Base-by-base conservation (phyloP, 2,797 vertebrate genomes). In the Takifugu rubripes region DNA sequence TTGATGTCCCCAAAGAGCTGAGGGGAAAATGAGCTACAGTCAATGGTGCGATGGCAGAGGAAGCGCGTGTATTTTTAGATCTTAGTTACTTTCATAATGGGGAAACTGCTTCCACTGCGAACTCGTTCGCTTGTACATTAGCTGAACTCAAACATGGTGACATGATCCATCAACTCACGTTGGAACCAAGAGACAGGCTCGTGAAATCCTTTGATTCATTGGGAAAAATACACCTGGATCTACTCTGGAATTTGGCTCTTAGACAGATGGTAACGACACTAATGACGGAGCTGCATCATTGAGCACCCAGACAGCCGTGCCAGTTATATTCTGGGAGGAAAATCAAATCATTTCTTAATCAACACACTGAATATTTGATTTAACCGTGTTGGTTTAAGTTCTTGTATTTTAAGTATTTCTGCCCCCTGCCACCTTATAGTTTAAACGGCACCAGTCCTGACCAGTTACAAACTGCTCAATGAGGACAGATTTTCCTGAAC, bases 281-380 rank as follows among this genome's bases (percentile, higher is more conserved):
- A 53, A 77, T 31, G 3, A 58, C 42, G 15, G 27, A 44, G 43
- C 31, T 51, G 54, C 51, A 46, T 52, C 17, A 29, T 60, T 46
- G 43, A 33, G 16, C 26, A 7, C 26, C 17, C 5, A 25, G 15
- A 21, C 21, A 48, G 44, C 10, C 43, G 8, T 49, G 61, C 24
- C 40, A 54, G 46, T 36, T 40, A 40, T 17, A 48, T 46, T 54
- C 16, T 40, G 36, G 36, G 36, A 40, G 36, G 3, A 40, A 40
- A 40, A 40, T 10, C 36, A 12, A 40, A 40, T 40, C 10, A 40
- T 3, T 29, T 5, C 27, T 29, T 29, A 29, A 29, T 29, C 27
- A 29, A 29, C 12, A 40, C 12, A 2, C 12, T 14, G 12, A 40
- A 40, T 3, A 3, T 40, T 14, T 40, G 36, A 40, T 12, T 12